Conservation (phyloP, 2,113 vertebrate genomes). For the Nibea albiflora region DNA sequence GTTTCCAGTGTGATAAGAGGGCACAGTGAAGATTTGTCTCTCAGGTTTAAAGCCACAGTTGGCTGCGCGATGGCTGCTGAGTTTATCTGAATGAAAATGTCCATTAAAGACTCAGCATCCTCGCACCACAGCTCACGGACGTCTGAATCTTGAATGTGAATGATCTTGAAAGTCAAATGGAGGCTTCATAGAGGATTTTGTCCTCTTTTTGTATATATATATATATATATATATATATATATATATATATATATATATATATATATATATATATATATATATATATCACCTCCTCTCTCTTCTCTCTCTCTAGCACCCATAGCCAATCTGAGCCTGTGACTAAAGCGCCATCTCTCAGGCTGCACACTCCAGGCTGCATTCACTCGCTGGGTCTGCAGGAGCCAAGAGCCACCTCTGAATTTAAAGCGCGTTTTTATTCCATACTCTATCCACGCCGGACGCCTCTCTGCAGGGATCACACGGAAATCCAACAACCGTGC, state of each 20-base stretch:
- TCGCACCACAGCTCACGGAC: slow-evolving; percentile 13
- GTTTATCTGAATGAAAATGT: not conserved
- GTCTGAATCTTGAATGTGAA: not conserved
- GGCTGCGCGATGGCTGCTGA: not conserved
- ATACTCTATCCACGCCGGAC: slow-evolving; percentile 29
- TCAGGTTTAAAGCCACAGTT: not conserved
- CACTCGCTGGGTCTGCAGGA: slow-evolving; percentile 52
- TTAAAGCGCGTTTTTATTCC: slow-evolving; percentile 42
- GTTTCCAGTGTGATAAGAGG: slow-evolving; percentile 9
- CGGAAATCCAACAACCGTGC: slow-evolving; percentile 25
- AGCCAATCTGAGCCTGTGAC: slow-evolving; percentile 61
- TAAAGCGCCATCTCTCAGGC: slow-evolving; percentile 71
- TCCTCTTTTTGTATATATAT: not conserved
- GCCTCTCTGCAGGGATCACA: slow-evolving; percentile 43
- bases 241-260: too few relatives aligned
- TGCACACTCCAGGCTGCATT: slow-evolving; percentile 58
- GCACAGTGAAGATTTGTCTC: slow-evolving; percentile 2
- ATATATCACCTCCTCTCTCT: not conserved
- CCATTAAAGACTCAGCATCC: not conserved
- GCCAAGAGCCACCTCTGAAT: slow-evolving; percentile 61
- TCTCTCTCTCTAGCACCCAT: slow-evolving; percentile 31
- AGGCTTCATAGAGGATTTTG: slow-evolving; percentile 5
- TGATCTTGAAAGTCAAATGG: slow-evolving; percentile 1
- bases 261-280: too few relatives aligned
- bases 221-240: too few relatives aligned